Base-by-base conservation (phyloP, 2,113 vertebrate species). In the Ophthalmolycus amberensis region DNA sequence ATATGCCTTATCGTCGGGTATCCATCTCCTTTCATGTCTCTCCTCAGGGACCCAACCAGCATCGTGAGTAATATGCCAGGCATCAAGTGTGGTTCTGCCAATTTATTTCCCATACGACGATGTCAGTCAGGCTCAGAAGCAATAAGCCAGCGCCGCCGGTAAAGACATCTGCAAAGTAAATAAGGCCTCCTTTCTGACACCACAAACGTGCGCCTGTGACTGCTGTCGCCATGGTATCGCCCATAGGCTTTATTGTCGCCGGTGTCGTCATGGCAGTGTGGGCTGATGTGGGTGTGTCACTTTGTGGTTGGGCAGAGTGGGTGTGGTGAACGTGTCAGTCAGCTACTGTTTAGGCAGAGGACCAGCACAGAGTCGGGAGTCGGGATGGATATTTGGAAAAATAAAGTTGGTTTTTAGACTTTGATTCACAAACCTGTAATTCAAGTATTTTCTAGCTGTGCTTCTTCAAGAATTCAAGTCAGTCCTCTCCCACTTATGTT, bases 81-180 rank as follows among this genome's bases (percentile, higher is more conserved):
- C 79, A 64, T 85, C 76, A 73, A 74, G 52, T 50, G 82, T 59
- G 85, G 83, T 78, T 89, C 48, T 75, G 67, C 79, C 82, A 70
- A 84, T 90, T 90, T 85, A 84, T 83, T 88, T 88, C 86, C 85
- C 80, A 82, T 73, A 84, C 69, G 71, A 70, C 75, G 29, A 9
- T 71, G 87, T 89, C 83, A 86, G 77, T 91, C 85, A 80, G 73
- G 38, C 85, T 79, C 75, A 46, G 65, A 83, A 76, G 79, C 85
- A 90, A 90, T 84, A 86, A 85, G 46, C 48, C 73, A 20, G 64
- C 32, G 0, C 83, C 12, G 50, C 80, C 71, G 86, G 75, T 89
- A 75, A 88, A 91, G 83, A 86, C 88, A 82, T 90, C 88, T 90
- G 72, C 72, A 86, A 90, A 91, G 82, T 88, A 91, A 92, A 93